Conservation (phyloP, 1,140 invertebrate species). For the Agrypnia vestita region DNA sequence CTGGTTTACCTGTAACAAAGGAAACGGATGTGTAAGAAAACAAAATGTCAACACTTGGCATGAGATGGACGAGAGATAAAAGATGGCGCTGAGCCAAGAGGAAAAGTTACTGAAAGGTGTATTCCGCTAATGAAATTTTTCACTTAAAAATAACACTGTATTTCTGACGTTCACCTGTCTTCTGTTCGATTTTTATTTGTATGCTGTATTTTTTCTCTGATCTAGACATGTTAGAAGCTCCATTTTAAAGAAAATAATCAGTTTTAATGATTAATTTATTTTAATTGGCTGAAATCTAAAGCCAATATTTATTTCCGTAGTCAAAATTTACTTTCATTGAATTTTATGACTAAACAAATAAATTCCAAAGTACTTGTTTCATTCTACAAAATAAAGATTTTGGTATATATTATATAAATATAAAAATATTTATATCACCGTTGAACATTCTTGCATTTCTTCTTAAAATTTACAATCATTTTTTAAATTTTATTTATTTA, state of each 20-base stretch:
- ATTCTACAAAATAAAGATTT: no score
- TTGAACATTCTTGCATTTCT: no score
- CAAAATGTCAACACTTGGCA: slow-evolving; percentile 40
- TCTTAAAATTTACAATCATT: no score
- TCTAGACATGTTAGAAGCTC: neutral
- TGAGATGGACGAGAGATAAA: slow-evolving; percentile 29
- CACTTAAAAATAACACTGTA: slow-evolving; percentile 34
- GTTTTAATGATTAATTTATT: neutral
- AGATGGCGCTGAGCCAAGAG: slow-evolving; percentile 13
- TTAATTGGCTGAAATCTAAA: no score
- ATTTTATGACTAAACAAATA: no score
- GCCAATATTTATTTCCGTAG: no score
- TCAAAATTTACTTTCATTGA: no score
- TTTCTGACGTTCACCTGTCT: slow-evolving; percentile 26
- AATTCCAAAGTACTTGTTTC: no score
- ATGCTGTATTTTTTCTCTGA: neutral
- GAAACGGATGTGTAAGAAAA: slow-evolving; percentile 45
- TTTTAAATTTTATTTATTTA: no score
- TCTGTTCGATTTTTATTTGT: slow-evolving; percentile 2
- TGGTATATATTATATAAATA: no score
- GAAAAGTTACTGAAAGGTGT: slow-evolving; percentile 29
- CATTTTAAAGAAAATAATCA: neutral
- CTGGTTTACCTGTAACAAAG: slow-evolving; percentile 39
- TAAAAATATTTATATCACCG: no score
- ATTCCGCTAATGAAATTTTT: slow-evolving; percentile 36